Base-by-base conservation (phyloP, 2,888 invertebrate genomes). In the Eretmocerus hayati region DNA sequence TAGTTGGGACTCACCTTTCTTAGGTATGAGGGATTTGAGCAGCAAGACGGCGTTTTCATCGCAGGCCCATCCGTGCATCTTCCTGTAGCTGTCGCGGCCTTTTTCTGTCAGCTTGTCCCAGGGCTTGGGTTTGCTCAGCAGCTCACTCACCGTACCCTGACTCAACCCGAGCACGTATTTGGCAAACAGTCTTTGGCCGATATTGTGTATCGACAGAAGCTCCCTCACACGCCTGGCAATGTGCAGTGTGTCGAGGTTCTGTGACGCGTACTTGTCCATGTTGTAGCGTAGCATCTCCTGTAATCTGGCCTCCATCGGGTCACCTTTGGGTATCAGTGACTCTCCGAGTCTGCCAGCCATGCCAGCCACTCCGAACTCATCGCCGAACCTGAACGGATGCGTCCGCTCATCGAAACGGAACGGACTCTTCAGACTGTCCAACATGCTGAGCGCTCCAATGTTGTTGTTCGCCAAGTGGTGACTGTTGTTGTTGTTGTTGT, bases 51-150 rank as follows among this genome's bases (percentile, higher is more conserved):
- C 95, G 66, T 89, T 87, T 70, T 96, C 95, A 77, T 97, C 97
- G 73, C 90, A 90, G 59, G 96, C 93, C 99, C 99, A 99, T 64
- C 93, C 93, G 76, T 96, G 94, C 94, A 99, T 99, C 77, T 97
- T 96, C 66, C 99, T 80, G 77, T 99, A 99, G 63, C 96, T 96
- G 77, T 99, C 99, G 47, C 97, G 80, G 30, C 99, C 99, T 74
- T 99, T 99, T 77, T 99, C 99, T 50, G 99, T 99, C 67, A 99
- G 78, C 75, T 97, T 97, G 77, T 96, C 95, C 99, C 99, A 99
- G 13, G 95, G 95, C 72, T 99, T 96, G 46, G 99, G 99, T 72
- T 99, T 99, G 60, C 96, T 96, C 55, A 99, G 80, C 64, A 99
- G 77, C 75, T 99, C 99, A 58, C 94, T 94, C 40, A 99, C 96